Conservation (phyloP, 1,140 invertebrate species). For the Sitodiplosis mosellana region DNA sequence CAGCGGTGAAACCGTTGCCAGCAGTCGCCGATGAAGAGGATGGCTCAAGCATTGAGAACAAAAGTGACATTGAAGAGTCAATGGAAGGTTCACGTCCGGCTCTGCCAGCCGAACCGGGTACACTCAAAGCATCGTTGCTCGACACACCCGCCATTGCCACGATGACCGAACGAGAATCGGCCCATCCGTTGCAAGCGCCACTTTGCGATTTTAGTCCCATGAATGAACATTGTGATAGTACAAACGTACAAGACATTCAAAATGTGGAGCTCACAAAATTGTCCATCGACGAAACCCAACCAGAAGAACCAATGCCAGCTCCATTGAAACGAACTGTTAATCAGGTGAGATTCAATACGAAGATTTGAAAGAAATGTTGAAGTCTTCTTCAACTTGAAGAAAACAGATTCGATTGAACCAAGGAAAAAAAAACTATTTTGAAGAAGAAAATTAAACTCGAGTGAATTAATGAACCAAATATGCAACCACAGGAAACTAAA, state of each 20-base stretch:
- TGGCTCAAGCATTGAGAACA: constrained; percentile 9
- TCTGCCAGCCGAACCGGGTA: constrained; percentile 73
- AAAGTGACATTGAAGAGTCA: constrained; percentile 28
- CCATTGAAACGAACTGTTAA: constrained; percentile 19
- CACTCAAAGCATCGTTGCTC: constrained; percentile 73
- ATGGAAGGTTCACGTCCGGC: constrained; percentile 79
- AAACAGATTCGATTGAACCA: too few relatives aligned
- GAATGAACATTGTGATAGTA: too few relatives aligned
- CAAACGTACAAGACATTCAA: too few relatives aligned
- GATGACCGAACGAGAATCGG: constrained; percentile 88
- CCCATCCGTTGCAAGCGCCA: constrained; percentile 39
- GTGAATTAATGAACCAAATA: too few relatives aligned
- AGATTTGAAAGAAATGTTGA: too few relatives aligned
- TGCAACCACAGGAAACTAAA: too few relatives aligned
- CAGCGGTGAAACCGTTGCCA: constrained; percentile 6
- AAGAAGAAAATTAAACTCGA: too few relatives aligned
- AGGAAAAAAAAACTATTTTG: too few relatives aligned
- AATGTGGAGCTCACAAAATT: too few relatives aligned
- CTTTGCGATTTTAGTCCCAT: too few relatives aligned
- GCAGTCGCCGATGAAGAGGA: constrained; percentile 16
- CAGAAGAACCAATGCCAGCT: neutral
- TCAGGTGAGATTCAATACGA: constrained; percentile 11
- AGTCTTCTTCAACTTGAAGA: too few relatives aligned
- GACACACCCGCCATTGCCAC: constrained; percentile 76
- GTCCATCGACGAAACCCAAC: too few relatives aligned